Conservation (phyloP, 2,113 vertebrate species). For the Zeus faber region DNA sequence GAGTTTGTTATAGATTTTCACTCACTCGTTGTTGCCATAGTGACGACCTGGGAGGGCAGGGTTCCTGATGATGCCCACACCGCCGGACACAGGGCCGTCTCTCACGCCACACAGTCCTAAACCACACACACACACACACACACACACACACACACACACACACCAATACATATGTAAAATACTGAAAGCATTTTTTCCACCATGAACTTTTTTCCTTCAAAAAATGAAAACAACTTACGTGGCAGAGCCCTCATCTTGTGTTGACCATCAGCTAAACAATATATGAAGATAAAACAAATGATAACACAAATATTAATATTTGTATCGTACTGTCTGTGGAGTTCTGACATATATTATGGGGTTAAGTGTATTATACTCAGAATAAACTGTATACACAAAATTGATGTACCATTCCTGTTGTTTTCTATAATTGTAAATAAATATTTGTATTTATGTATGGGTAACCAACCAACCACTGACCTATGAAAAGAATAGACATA, state of each 20-base stretch:
- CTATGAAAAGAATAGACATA: no score
- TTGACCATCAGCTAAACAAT: conserved; percentile 31
- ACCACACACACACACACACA: conserved; percentile 28
- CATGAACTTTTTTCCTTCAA: conserved; percentile 1
- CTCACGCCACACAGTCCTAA: conserved; percentile 67
- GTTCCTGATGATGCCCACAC: conserved; percentile 73
- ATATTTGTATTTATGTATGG: no score
- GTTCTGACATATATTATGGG: no score
- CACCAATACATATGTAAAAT: not conserved
- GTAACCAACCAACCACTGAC: no score
- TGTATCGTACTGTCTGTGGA: no score
- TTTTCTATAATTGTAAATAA: no score
- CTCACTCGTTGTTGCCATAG: conserved; percentile 80
- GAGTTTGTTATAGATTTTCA: conserved; percentile 6
- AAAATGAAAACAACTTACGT: conserved; percentile 36
- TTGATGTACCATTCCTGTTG: no score
- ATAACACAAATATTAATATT: not conserved
- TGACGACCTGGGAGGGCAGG: conserved; percentile 56
- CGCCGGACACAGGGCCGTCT: conserved; percentile 56
- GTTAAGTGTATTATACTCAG: no score
- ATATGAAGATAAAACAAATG: conserved; percentile 3
- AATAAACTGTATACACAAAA: no score
- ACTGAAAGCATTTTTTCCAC: not conserved
- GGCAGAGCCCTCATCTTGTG: conserved; percentile 18
- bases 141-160: conserved; percentile 8